Base-by-base conservation (phyloP, 1,140 invertebrate genomes). In the Idris sp. region DNA sequence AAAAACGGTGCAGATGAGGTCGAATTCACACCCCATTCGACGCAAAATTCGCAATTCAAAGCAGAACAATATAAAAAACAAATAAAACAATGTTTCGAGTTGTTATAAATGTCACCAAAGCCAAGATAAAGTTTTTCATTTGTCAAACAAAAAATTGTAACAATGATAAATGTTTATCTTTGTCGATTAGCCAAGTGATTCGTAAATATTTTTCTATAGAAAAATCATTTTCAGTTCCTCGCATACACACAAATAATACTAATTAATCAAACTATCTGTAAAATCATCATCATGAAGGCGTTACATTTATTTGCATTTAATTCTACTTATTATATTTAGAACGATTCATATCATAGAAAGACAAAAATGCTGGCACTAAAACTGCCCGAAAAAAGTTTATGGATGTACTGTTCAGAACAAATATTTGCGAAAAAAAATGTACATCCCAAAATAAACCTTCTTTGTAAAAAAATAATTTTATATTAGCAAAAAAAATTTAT, bases 1-100 rank as follows among this genome's bases (percentile, higher is more conserved):
- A 94, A 80, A 93, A 59, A 92, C 93, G 79, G 90, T 91, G 75
- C 89, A 91, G 77, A 86, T 91, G 79, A 90, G 91, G 89, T 91
- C 67, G 62, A 67, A 56, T 69, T 35, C 15, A 41, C 51, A 16
- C 53, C 18, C 44, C 54, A 14, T 46, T 69, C 25, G 48, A 73
- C 43, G 58, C 14, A 36, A 46, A 14, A 51, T 71, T 64, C 28
- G 40, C 36, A 26, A 53, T 56, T 58, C 43, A 76, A 72, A 77
- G 26, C 53, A 75, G 53, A 84, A 74, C 77, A 83, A 83, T 84
- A 81, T 79, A 53, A 78, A 43, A 72, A 38, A 22, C 2, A 22
- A 6, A 22, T 2, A 22, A 22, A 22, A 22, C 6, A 22, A 2
- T 22, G 22, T 48, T 48, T 67, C 49, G 78, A 64, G 41, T 54